Evolutionary conservation across 1,140 invertebrate species (phyloP).

Genomic region (Zaprionus vittiger): DNA sequence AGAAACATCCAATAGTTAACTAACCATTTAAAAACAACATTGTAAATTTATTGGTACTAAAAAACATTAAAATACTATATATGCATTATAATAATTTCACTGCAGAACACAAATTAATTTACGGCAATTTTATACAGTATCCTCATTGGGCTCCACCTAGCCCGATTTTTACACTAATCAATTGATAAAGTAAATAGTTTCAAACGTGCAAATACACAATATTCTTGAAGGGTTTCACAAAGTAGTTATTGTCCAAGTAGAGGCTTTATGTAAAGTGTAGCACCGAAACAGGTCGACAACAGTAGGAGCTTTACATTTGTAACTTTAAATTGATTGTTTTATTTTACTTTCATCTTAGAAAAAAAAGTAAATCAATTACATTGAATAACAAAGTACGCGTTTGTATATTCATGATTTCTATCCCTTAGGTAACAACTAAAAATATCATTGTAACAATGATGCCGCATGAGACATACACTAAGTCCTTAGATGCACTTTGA

Average conservation of each 20-base stretch:
- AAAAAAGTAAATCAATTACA: slow-evolving; percentile 63
- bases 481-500: slow-evolving; percentile 21
- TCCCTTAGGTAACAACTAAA: slow-evolving; percentile 64
- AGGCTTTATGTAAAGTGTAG: slow-evolving; percentile 34
- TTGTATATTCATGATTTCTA: slow-evolving; percentile 38
- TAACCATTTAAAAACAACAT: slow-evolving; percentile 4
- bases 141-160: not conserved
- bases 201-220: slow-evolving; percentile 21
- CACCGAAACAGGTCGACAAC: slow-evolving; percentile 22
- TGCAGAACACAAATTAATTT: slow-evolving; percentile 65
- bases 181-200: slow-evolving; percentile 29
- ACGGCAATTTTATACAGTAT: slow-evolving; percentile 50
- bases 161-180: slow-evolving; percentile 19
- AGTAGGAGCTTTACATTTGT: slow-evolving; percentile 33
- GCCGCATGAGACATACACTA: slow-evolving; percentile 28
- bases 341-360: slow-evolving; percentile 67
- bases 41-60: slow-evolving; percentile 68
- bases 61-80: slow-evolving; percentile 63
- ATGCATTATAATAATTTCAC: slow-evolving; percentile 55
- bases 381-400: slow-evolving; percentile 68
- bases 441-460: slow-evolving; percentile 72
- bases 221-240: slow-evolving; percentile 37
- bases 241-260: slow-evolving; percentile 67
- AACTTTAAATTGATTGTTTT: slow-evolving; percentile 45
- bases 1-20: not conserved